Percentiles rank a stretch among this genome's conserved stretches.
These are phyloP conservation scores for Alouatta palliata DNA, from an alignment of 2,113 vertebrate species.

Conservation along the genomic window DNA sequence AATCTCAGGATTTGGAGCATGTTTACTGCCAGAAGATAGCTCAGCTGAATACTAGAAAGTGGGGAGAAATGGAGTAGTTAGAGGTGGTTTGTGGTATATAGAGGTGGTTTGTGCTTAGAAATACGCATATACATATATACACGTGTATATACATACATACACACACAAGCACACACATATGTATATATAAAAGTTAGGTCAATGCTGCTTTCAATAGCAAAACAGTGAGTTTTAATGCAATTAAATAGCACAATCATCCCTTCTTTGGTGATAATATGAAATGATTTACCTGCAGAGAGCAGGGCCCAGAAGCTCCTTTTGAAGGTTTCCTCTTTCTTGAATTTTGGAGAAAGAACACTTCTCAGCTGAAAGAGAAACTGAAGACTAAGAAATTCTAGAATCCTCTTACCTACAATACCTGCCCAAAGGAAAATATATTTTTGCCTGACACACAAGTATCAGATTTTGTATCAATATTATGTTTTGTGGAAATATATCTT, in stretches of 20 bases:
- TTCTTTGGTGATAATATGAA: neutral
- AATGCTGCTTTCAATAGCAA: neutral
- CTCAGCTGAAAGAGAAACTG: neutral
- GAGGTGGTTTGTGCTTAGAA: neutral
- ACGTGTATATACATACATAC: neutral
- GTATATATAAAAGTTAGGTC: neutral
- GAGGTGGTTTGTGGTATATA: neutral
- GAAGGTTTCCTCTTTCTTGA: neutral
- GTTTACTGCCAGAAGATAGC: neutral
- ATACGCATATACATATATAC: neutral
- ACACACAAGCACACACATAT: neutral
- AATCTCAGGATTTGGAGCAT: neutral
- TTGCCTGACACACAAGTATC: neutral
- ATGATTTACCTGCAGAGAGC: neutral
- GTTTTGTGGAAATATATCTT: neutral
- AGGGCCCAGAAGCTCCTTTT: neutral
- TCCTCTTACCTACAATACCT: neutral
- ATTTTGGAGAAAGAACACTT: neutral
- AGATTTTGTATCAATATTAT: neutral
- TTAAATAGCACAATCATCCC: neutral
- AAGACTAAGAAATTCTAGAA: slow-evolving; percentile 4
- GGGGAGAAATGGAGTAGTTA: neutral
- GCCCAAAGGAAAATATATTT: neutral
- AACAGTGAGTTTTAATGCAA: neutral
- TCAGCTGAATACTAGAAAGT: neutral